Evolutionary conservation across 2,888 invertebrate species (phyloP), one percentile per base, ranked within the genome.

Genomic region (Gymnoscelis rufifasciata): DNA sequence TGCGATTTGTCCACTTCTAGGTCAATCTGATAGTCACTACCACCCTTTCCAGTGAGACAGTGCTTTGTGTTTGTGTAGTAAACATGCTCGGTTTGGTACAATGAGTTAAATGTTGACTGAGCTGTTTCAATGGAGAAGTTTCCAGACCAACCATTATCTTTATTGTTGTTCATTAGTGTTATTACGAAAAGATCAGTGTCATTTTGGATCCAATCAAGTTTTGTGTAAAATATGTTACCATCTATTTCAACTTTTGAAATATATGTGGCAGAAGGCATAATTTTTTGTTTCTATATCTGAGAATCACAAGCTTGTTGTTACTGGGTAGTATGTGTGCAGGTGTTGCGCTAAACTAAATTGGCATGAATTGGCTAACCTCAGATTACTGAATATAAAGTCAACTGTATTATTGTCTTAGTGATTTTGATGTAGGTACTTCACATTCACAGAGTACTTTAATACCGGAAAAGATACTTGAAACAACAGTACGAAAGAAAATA

Each of bases 61-160:
- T 52, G 54, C 38, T 58, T 66, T 1, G 76, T 62, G 51, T 73
- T 71, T 3, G 39, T 49, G 14, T 47, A 54, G 56, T 83, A 88
- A 7, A 68, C 59, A 7, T 68, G 60, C 51, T 62, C 60, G 10
- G 48, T 60, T 52, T 80, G 78, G 7, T 68, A 63, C 8, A 67
- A 56, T 59, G 52, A 13, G 68, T 56, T 38, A 40, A 66, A 71
- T 38, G 60, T 51, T 44, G 65, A 56, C 0, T 23, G 1, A 7
- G 76, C 73, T 7, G 57, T 64, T 38, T 74, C 71, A 3, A 60
- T 59, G 1, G 77, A 64, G 56, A 67, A 82, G 19, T 47, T 57
- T 0, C 87, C 87, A 0, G 71, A 64, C 83, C 83, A 50, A 14
- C 38, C 83, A 47, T 62, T 61, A 2, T 54, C 57, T 8, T 64